Evolutionary conservation across 2,888 invertebrate genomes (phyloP), one percentile per base, ranked within the genome.

Genomic region (Barypeithes pellucidus): DNA sequence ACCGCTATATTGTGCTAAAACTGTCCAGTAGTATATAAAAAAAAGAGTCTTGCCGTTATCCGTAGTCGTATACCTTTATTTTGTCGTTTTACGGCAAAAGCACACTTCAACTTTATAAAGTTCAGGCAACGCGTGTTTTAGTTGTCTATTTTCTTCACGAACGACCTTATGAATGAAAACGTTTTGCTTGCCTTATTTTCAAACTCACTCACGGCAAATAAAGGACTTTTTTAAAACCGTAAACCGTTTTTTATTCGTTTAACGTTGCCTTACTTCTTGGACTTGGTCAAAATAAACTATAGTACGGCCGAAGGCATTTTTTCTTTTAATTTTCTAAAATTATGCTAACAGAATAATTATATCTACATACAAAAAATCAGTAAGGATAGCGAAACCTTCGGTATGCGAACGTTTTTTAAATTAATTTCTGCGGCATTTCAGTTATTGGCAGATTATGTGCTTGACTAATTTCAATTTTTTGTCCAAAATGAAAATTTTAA

Each of bases 151-250:
- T 83, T 80, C 79, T 79, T 79, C 78, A 76, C 80, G 79, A 79
- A 79, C 83, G 82, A 83, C 60, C 68, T 74, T 70, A 74, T 84
- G 84, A 84, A 84, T 84, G 84, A 83, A 74, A 84, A 82, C 80
- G 83, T 84, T 83, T 83, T 83, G 83, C 82, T 83, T 81, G 81
- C 82, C 82, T 84, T 84, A 83, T 83, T 84, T 83, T 83, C 62
- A 62, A 72, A 72, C 72, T 67, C 82, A 82, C 83, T 81, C 8
- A 11, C 82, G 82, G 82, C 82, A 83, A 83, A 83, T 82, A 83
- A 83, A 84, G 82, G 81, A 80, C 52, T 62, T 57, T 67, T 71
- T 65, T 50, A 18, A 33, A 43, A 57, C 71, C 39, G 62, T 62
- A 65, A 63, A 71, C 45, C 57, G 57, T 57, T 36, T 57, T 57